Evolutionary conservation across 2,797 vertebrate species (phyloP).

Genomic region (Artibeus lituratus): DNA sequence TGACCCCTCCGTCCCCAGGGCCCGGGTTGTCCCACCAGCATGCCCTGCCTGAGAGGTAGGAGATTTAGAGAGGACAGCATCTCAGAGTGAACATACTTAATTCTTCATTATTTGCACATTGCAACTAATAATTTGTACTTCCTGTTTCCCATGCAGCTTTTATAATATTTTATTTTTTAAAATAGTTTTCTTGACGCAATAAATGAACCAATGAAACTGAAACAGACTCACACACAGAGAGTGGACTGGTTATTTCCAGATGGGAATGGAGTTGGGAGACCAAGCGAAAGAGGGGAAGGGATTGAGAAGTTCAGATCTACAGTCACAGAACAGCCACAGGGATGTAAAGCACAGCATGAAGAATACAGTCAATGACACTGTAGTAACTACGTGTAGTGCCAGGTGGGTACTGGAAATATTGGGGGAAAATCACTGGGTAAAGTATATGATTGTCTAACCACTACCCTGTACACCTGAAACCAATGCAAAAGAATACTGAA

Average conservation of each 20-base stretch:
- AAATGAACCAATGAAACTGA: neutral
- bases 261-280: neutral
- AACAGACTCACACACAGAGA: neutral
- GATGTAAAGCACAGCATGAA: neutral
- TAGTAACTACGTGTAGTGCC: too few species aligned
- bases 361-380: neutral
- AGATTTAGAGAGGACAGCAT: neutral
- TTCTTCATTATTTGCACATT: neutral
- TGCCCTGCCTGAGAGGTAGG: fast-evolving
- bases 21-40: neutral
- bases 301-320: neutral
- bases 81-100: neutral
- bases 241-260: too few species aligned
- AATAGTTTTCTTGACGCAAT: neutral
- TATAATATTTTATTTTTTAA: neutral
- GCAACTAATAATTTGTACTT: neutral
- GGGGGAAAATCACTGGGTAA: neutral
- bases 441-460: neutral
- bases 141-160: neutral
- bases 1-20: neutral
- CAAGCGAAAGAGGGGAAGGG: neutral
- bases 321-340: neutral
- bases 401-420: too few species aligned
- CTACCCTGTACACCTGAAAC: neutral
- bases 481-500: neutral